Conservation (phyloP, 1,140 invertebrate species). For the Drosophila pandora region DNA sequence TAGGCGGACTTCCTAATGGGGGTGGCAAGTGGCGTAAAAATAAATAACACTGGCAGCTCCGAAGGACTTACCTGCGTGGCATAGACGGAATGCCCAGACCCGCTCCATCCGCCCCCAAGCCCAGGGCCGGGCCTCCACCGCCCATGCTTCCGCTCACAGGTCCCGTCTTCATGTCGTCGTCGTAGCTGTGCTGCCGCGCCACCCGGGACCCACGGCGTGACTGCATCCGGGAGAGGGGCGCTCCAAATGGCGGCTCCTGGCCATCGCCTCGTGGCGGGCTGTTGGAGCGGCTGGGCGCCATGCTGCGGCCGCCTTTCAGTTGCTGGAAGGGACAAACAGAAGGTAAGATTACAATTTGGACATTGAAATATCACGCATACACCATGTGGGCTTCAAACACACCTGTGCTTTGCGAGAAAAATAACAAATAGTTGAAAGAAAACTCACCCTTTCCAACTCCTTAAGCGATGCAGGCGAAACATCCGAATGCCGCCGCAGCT, state of each 20-base stretch:
- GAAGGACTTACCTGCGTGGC: constrained; percentile 86
- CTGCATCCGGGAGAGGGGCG: constrained; percentile 80
- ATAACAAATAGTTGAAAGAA: background rate
- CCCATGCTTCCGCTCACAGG: constrained; percentile 84
- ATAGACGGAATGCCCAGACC: constrained; percentile 87
- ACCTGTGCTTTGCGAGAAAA: no score
- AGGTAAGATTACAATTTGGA: no score
- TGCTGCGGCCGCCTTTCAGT: constrained; percentile 84
- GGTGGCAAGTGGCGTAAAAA: background rate
- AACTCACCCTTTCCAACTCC: constrained; percentile 91
- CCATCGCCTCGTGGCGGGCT: constrained; percentile 84
- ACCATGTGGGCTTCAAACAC: no score
- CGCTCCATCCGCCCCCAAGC: constrained; percentile 83
- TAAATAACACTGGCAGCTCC: no score
- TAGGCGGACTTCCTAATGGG: constrained; percentile 89
- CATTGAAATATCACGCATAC: no score
- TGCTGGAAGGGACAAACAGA: constrained; percentile 21
- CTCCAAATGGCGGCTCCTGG: constrained; percentile 69
- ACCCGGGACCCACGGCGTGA: constrained; percentile 87
- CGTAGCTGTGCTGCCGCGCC: constrained; percentile 91
- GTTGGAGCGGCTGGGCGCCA: constrained; percentile 84
- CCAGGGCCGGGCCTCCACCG: constrained; percentile 84
- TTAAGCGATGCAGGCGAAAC: constrained; percentile 93
- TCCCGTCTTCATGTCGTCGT: constrained; percentile 88
- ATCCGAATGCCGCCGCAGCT: constrained; percentile 91